Evolutionary conservation across 2,888 invertebrate genomes (phyloP).

Genomic region (Anagyrus pseudococci): DNA sequence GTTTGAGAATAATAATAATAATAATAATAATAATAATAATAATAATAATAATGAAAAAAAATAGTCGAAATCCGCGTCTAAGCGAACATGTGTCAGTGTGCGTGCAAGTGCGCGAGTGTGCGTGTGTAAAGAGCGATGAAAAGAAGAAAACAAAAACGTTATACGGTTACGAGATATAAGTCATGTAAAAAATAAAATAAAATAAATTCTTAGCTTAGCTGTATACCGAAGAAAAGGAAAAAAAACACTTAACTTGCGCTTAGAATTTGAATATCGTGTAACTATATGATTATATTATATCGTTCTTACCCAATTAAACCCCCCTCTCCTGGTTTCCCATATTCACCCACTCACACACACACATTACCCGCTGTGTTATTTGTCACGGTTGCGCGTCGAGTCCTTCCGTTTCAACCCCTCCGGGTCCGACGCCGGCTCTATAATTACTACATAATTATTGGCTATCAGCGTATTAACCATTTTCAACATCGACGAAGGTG

Average conservation of each 20-base stretch:
- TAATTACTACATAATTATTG: slow-evolving; percentile 36
- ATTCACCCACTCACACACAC: slow-evolving; percentile 18
- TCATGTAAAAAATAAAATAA: slow-evolving; percentile 45
- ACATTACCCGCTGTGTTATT: slow-evolving; percentile 34
- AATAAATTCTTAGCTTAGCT: slow-evolving; percentile 46
- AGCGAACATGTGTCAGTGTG: too few species aligned
- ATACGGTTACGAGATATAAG: slow-evolving; percentile 44
- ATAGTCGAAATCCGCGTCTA: too few species aligned
- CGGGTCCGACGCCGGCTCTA: slow-evolving; percentile 1
- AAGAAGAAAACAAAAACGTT: slow-evolving; percentile 33
- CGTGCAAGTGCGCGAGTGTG: too few species aligned
- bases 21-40: not conserved
- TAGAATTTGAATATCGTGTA: slow-evolving; percentile 42
- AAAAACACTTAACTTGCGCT: slow-evolving; percentile 46
- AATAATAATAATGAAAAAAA: too few species aligned
- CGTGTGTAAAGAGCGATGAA: not conserved
- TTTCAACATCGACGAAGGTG: slow-evolving; percentile 25
- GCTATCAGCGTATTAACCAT: slow-evolving; percentile 36
- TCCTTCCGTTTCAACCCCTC: too few species aligned
- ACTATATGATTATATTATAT: slow-evolving; percentile 39
- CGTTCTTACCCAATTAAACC: slow-evolving; percentile 35
- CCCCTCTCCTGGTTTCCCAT: too few species aligned
- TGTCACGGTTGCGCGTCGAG: slow-evolving; percentile 29
- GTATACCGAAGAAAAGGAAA: slow-evolving; percentile 49
- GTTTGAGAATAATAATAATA: not conserved